A percentile compares a stretch with the other conserved stretches of the same genome.
phyloP scores from a whole-genome alignment of 2,797 vertebrate genomes.

The Benthosema pterotum region DNA sequence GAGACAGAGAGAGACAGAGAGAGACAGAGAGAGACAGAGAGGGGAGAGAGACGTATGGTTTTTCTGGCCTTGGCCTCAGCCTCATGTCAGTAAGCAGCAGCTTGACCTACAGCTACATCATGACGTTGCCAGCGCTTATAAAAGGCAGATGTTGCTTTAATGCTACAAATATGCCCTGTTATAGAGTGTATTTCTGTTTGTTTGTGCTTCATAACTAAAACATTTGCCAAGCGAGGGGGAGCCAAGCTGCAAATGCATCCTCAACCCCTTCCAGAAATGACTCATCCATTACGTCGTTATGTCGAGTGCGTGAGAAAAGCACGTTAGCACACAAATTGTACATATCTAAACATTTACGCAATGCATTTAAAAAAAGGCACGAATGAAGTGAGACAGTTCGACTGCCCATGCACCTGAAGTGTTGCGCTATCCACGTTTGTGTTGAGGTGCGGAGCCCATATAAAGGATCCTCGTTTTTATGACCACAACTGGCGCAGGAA shows the following conservation, averaged over 20 bases:
- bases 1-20: slow-evolving; percentile 5
- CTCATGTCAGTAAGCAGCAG: slow-evolving; percentile 25
- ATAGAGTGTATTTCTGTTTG: slow-evolving; percentile 57
- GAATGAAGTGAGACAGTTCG: slow-evolving; percentile 11
- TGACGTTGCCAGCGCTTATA: slow-evolving; percentile 67
- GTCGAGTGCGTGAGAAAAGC: slow-evolving; percentile 32
- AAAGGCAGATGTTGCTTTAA: slow-evolving; percentile 71
- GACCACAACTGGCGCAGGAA: slow-evolving; percentile 20
- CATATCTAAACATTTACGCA: slow-evolving; percentile 10
- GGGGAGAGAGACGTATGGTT: slow-evolving; percentile 29
- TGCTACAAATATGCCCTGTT: slow-evolving; percentile 62
- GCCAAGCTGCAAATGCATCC: slow-evolving; percentile 37
- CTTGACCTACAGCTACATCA: slow-evolving; percentile 44
- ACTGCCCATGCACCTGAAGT: slow-evolving; percentile 6
- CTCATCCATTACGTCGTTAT: slow-evolving; percentile 28
- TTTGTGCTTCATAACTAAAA: slow-evolving; percentile 69
- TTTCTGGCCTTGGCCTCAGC: slow-evolving; percentile 20
- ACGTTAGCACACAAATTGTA: slow-evolving; percentile 22
- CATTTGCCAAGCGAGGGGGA: slow-evolving; percentile 59
- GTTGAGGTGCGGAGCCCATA: slow-evolving; percentile 9
- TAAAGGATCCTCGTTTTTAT: slow-evolving; percentile 2
- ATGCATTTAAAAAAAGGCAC: slow-evolving; percentile 22
- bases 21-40: neutral
- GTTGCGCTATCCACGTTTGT: slow-evolving; percentile 1
- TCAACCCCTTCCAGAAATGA: slow-evolving; percentile 41